A percentile compares a stretch with the other conserved stretches of the same genome.
These are phyloP conservation scores for Trichoplax adhaerens DNA, from an alignment of 37 sponge, comb jelly and placozoan species.

Conservation along the genomic window DNA sequence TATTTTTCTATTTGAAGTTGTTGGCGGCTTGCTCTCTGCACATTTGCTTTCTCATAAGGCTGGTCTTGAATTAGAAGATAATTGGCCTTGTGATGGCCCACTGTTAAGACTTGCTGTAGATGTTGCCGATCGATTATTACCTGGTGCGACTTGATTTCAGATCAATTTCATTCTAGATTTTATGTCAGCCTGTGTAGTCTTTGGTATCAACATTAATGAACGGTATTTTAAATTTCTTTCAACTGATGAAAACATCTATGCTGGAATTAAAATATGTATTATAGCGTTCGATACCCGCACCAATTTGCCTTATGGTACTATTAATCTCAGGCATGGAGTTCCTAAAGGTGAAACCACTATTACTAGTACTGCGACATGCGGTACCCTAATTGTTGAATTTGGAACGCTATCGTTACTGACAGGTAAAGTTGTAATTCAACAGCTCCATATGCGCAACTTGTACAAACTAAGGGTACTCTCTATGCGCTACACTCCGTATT, in stretches of 20 bases:
- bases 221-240: too few species aligned
- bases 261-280: too few species aligned
- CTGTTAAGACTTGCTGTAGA: constrained; percentile 45
- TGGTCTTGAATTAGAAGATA: constrained; percentile 19
- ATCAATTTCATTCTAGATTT: too few species aligned
- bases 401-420: constrained; percentile 49
- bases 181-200: too few species aligned
- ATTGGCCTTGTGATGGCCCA: constrained; percentile 68
- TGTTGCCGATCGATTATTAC: constrained; percentile 39
- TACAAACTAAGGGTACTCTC: too few species aligned
- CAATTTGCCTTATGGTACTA: constrained; percentile 43
- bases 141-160: constrained; percentile 8
- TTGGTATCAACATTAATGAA: too few species aligned
- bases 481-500: too few species aligned
- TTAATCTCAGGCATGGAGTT: constrained; percentile 43
- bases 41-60: constrained; percentile 32
- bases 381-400: constrained; percentile 45
- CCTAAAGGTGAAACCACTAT: constrained; percentile 36
- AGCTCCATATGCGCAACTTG: too few species aligned
- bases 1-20: constrained; percentile 5
- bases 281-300: background rate
- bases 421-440: constrained; percentile 5
- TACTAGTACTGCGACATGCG: constrained; percentile 48
- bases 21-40: constrained; percentile 52
- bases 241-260: too few species aligned